A percentile compares a stretch with the other conserved stretches of the same genome.
These are phyloP conservation scores for Enteromius thamalakanensis DNA, from an alignment of 2,797 vertebrate genomes.

Conservation along the genomic window DNA sequence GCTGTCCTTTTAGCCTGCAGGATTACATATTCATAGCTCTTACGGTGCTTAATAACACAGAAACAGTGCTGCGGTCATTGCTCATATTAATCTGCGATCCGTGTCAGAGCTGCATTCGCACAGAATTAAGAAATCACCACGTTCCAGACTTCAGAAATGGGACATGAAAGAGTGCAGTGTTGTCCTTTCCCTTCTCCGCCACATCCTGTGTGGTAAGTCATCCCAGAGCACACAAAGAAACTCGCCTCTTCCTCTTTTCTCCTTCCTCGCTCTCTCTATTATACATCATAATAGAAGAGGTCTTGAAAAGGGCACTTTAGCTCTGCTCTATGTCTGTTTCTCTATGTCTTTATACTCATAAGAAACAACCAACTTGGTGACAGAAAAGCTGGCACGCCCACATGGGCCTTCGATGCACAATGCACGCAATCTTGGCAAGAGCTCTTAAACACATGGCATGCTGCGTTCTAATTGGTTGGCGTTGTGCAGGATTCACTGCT, in stretches of 20 bases:
- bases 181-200: slow-evolving; percentile 71
- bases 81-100: slow-evolving; percentile 63
- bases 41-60: slow-evolving; percentile 30
- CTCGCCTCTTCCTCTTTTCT: slow-evolving; percentile 39
- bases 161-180: slow-evolving; percentile 64
- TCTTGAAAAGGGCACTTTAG: slow-evolving; percentile 45
- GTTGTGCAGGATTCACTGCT: neutral
- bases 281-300: slow-evolving; percentile 54
- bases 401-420: neutral
- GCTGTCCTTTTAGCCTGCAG: slow-evolving; percentile 11
- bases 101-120: slow-evolving; percentile 61
- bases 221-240: slow-evolving; percentile 61
- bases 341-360: slow-evolving; percentile 37
- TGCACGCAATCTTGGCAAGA: neutral
- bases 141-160: slow-evolving; percentile 55
- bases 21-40: slow-evolving; percentile 34
- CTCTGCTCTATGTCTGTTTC: slow-evolving; percentile 27
- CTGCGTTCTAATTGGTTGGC: neutral
- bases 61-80: slow-evolving; percentile 39
- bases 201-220: slow-evolving; percentile 78
- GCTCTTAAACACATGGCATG: neutral
- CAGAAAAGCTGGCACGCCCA: slow-evolving; percentile 57
- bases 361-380: slow-evolving; percentile 65
- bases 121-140: slow-evolving; percentile 54
- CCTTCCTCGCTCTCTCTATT: slow-evolving; percentile 49